Evolutionary conservation across 2,888 invertebrate species (phyloP), one percentile per base, ranked within the genome.

Genomic region (Epirrhoe alternata): DNA sequence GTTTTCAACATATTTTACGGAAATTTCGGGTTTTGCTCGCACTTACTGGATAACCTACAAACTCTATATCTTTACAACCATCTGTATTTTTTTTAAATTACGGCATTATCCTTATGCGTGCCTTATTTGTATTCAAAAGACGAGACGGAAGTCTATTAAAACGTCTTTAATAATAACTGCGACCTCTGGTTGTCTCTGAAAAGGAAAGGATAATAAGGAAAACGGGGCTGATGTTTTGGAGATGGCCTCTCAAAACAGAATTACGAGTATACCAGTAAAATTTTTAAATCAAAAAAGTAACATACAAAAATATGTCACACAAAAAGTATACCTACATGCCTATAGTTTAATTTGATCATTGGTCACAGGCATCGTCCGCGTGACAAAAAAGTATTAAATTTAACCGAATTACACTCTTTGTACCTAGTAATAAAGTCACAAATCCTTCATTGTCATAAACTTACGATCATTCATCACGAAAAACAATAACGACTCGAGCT

Each of bases 51-150:
- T 35, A 33, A 35, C 49, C 33, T 49, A 33, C 49, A 58, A n/a
- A n/a, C 38, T 2, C 10, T 12, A n/a, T n/a, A n/a, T n/a, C n/a
- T n/a, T n/a, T n/a, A n/a, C 4, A 56, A 8, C 45, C 45, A 62
- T 14, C 42, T 62, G 31, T 50, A 51, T 60, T 45, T 14, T 12
- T 38, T 63, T 45, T 0, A 35, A 33, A 57, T 24, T 3, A 24
- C 24, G 24, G 51, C 45, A 42, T 65, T 62, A 55, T 68, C 61
- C 61, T 64, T 24, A 67, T 52, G n/a, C 10, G 47, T 55, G 38
- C 42, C 61, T 65, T 64, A 68, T 70, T 71, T 60, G 49, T 64
- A 74, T 72, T 70, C 71, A 56, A 56, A 53, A 24, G 17, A 69
- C 60, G 52, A 63, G 45, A 38, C 17, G 64, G 70, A 67, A 70